Conservation (phyloP, 2,797 vertebrate genomes). For the Cuculus canorus region DNA sequence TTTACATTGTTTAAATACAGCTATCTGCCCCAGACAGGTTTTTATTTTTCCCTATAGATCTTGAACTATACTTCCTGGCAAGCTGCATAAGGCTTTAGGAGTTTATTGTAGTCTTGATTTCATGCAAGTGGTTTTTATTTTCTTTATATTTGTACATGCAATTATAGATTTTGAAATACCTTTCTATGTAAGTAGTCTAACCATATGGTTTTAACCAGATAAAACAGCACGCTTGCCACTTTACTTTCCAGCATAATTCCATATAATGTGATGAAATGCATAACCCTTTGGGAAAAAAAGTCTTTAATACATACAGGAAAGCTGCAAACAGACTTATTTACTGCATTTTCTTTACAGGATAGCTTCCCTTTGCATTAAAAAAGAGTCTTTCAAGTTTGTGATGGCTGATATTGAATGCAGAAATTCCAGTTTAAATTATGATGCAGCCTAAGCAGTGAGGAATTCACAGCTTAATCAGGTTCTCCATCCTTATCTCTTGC, state of each 20-base stretch:
- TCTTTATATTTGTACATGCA: background rate
- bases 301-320: background rate
- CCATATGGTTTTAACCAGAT: background rate
- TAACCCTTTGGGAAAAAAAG: background rate
- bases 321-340: background rate
- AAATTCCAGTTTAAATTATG: background rate
- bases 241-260: background rate
- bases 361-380: background rate
- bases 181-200: background rate
- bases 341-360: background rate
- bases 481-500: slow-evolving; percentile 18
- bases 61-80: background rate
- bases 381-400: background rate
- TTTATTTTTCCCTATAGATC: background rate
- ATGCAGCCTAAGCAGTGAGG: background rate
- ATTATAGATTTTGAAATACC: background rate
- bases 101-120: background rate
- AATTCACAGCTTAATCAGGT: slow-evolving; percentile 6
- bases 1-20: background rate
- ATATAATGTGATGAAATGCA: background rate
- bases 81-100: background rate
- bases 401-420: background rate
- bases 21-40: background rate
- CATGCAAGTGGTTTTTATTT: background rate
- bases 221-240: background rate